phyloP scores from a whole-genome alignment of 64 coral and sea anemone species.

The Montipora foliosa region DNA sequence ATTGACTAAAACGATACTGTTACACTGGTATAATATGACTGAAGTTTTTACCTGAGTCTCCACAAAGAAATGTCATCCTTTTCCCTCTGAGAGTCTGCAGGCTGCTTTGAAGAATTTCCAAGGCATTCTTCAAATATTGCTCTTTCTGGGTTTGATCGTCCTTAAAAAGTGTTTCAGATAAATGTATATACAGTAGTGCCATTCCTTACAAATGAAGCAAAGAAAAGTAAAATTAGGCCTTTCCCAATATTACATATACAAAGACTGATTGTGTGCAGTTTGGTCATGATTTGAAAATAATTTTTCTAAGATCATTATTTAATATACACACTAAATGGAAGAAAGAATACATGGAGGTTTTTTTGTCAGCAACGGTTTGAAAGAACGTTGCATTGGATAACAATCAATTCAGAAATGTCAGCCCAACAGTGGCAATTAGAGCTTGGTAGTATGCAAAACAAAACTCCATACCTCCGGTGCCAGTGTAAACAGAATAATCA shows the following conservation, averaged over 20 bases:
- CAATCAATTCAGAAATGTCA: no score
- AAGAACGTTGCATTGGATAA: no score
- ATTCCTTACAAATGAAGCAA: slow-evolving; percentile 55
- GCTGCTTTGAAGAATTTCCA: slow-evolving; percentile 70
- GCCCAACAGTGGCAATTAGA: no score
- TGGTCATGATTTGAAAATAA: no score
- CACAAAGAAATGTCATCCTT: slow-evolving; percentile 93
- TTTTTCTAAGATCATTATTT: no score
- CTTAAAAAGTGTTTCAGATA: slow-evolving; percentile 77
- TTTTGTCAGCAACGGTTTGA: no score
- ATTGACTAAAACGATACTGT: not conserved
- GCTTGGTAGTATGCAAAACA: not conserved
- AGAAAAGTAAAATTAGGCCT: not conserved
- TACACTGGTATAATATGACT: not conserved
- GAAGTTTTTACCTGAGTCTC: slow-evolving; percentile 82
- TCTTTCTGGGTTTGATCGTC: slow-evolving; percentile 56
- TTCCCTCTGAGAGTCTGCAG: slow-evolving; percentile 62
- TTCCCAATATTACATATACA: no score
- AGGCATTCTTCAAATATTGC: slow-evolving; percentile 66
- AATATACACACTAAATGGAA: no score
- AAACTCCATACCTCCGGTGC: slow-evolving; percentile 70
- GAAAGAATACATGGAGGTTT: no score
- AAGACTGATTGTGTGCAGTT: no score
- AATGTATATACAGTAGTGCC: slow-evolving; percentile 85
- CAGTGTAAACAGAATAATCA: slow-evolving; percentile 91